A percentile compares a stretch with the other conserved stretches of the same genome.
phyloP scores from a whole-genome alignment of 2,888 invertebrate genomes.

The Meta bourneti region DNA sequence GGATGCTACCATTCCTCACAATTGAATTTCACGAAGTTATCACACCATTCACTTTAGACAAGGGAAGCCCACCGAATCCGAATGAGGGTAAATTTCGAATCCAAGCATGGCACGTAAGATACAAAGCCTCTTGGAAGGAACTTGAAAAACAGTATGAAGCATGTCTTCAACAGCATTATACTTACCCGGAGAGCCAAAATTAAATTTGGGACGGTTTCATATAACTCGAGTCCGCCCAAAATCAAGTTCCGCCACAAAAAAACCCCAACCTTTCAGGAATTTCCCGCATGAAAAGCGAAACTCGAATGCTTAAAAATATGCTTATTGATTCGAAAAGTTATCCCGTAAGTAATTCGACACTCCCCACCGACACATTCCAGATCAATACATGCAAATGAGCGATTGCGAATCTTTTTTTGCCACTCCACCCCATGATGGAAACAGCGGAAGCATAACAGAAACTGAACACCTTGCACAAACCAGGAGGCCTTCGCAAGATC shows the following conservation, averaged over 20 bases:
- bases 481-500: neutral
- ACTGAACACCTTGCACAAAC: neutral
- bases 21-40: no score
- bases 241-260: neutral
- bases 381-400: conserved; percentile 26
- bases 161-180: neutral
- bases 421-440: neutral
- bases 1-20: no score
- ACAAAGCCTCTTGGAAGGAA: neutral
- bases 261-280: neutral
- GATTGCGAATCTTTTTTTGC: neutral
- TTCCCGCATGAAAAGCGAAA: neutral
- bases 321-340: conserved; percentile 6
- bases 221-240: neutral
- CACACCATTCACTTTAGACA: no score
- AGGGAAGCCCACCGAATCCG: no score
- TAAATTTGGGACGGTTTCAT: neutral
- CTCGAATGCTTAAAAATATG: neutral
- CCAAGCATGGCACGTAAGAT: no score
- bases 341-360: neutral
- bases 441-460: neutral
- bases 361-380: neutral
- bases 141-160: neutral
- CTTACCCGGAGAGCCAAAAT: neutral
- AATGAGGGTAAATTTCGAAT: no score